Base-by-base conservation (phyloP, 2,797 vertebrate species). In the Merluccius polli region DNA sequence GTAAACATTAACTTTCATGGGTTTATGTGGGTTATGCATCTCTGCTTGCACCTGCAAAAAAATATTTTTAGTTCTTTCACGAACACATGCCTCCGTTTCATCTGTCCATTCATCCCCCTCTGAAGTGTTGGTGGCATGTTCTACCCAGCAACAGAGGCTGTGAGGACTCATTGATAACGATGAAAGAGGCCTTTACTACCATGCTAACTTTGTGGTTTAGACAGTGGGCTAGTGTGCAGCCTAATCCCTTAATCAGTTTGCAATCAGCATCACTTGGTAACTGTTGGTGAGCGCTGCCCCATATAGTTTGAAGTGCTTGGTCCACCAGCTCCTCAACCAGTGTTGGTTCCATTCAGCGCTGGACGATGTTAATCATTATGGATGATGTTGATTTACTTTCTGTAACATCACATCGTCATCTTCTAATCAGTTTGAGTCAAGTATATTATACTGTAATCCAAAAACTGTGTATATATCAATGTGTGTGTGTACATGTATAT, bases 181-280 rank as follows among this genome's bases (percentile, higher is more conserved):
- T 81, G 72, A 85, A 75, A 82, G 75, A 77, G 71, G 80, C 75
- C 84, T 86, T 86, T 79, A 70, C 27, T 68, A 59, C 67, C 75
- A 36, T 77, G 75, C 73, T 79, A 63, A 63, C 79, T 78, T 77
- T 85, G 74, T 83, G 79, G 32, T 77, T 73, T 70, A 83, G 86
- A 84, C 83, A 81, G 52, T 79, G 75, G 80, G 78, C 44, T 81
- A 78, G 71, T 80, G 82, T 77, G 73, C 78, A 81, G 79, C 77
- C 86, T 83, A 87, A 88, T 86, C 80, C 75, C 31, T 69, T 89
- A 88, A 89, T 86, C 87, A 63, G 52, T 63, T 63, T 63, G 81
- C 81, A 75, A 83, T 88, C 81, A 82, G 82, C 72, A 77, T 79
- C 79, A 78, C 85, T 83, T 81, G 73, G 75, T 81, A 82, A 86